Evolutionary conservation across 2,888 invertebrate species (phyloP).

Genomic region (Rosalia funebris): DNA sequence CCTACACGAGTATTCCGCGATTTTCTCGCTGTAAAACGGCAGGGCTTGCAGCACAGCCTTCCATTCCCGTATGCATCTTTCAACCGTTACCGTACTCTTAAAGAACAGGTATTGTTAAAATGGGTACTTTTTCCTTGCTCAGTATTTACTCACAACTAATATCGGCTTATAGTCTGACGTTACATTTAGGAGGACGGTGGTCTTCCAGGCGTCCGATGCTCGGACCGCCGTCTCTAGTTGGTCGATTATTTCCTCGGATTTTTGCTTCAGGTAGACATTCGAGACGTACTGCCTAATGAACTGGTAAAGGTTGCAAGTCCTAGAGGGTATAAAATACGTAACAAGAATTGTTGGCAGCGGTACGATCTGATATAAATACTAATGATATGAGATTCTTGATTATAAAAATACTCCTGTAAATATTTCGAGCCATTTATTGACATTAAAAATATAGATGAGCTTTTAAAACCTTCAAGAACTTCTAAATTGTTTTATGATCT

Average conservation of each 20-base stretch:
- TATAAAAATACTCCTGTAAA: too few relatives aligned
- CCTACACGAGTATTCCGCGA: slow-evolving; percentile 77
- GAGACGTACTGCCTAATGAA: slow-evolving; percentile 90
- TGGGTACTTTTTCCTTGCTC: too few relatives aligned
- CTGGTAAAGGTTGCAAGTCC: slow-evolving; percentile 80
- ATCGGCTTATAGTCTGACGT: slow-evolving; percentile 75
- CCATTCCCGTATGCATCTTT: slow-evolving; percentile 74
- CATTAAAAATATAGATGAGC: too few relatives aligned
- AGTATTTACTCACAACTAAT: slow-evolving; percentile 66
- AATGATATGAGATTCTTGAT: too few relatives aligned
- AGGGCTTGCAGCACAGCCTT: slow-evolving; percentile 75
- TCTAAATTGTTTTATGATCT: too few relatives aligned
- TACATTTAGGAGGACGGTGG: slow-evolving; percentile 76
- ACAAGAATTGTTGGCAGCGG: too few relatives aligned
- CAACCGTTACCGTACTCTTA: slow-evolving; percentile 80
- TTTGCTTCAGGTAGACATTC: slow-evolving; percentile 84
- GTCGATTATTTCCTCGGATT: slow-evolving; percentile 72
- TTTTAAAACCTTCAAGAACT: too few relatives aligned
- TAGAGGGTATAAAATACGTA: too few relatives aligned
- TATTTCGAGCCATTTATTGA: too few relatives aligned
- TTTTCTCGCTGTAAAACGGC: slow-evolving; percentile 79
- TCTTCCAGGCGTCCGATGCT: slow-evolving; percentile 82
- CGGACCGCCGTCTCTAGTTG: slow-evolving; percentile 79
- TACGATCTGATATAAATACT: too few relatives aligned
- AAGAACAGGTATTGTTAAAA: slow-evolving; percentile 53